Conservation (phyloP, 2,888 invertebrate genomes). For the Conistra vaccinii region DNA sequence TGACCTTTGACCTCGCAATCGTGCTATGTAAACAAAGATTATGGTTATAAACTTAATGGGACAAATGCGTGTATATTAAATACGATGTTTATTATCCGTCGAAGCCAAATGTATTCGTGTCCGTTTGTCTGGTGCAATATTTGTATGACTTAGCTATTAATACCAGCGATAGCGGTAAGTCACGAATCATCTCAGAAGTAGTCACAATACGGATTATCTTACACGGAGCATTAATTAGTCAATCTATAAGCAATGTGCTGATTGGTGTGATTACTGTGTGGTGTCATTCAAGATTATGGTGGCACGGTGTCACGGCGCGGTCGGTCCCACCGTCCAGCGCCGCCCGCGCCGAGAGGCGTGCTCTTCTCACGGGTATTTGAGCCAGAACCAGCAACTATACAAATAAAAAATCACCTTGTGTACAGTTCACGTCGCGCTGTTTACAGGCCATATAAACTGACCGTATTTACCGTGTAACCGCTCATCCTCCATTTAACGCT, state of each 20-base stretch:
- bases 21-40: conserved; percentile 61
- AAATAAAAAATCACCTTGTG: conserved; percentile 89
- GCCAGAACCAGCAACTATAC: conserved; percentile 84
- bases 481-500: conserved; percentile 88
- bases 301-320: conserved; percentile 61
- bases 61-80: conserved; percentile 62
- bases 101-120: conserved; percentile 26
- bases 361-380: conserved; percentile 90
- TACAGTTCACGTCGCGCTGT: conserved; percentile 89
- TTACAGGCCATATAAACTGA: conserved; percentile 87
- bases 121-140: conserved; percentile 34
- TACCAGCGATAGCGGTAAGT: conserved; percentile 67
- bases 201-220: conserved; percentile 71
- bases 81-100: conserved; percentile 42
- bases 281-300: conserved; percentile 87
- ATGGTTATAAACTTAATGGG: conserved; percentile 54
- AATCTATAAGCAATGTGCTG: conserved; percentile 79
- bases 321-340: conserved; percentile 53
- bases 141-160: conserved; percentile 32
- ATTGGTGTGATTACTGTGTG: conserved; percentile 74
- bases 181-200: conserved; percentile 66
- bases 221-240: conserved; percentile 74
- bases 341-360: conserved; percentile 73
- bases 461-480: conserved; percentile 87
- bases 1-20: conserved; percentile 67